Percentiles rank a stretch among this genome's conserved stretches.
Conservation (phyloP, 2,888 invertebrate species). For the Melangyna quadrimaculata region DNA sequence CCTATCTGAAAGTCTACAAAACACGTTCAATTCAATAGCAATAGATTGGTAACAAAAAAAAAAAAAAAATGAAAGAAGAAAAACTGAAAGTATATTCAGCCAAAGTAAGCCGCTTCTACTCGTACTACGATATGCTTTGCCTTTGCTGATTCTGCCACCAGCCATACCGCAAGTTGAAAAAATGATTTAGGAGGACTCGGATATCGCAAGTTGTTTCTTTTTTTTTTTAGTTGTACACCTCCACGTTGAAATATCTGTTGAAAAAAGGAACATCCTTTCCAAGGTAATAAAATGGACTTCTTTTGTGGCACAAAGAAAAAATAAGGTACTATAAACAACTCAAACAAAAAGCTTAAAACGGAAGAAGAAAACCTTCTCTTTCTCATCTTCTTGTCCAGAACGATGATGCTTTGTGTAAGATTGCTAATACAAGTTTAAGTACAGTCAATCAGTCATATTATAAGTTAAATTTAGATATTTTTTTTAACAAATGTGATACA, state of each 20-base stretch:
- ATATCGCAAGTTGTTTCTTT: constrained; percentile 37
- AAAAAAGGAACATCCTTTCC: constrained; percentile 38
- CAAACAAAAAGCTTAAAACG: constrained; percentile 13
- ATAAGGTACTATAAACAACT: constrained; percentile 17
- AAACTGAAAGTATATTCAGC: constrained; percentile 18
- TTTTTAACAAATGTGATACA: too few species aligned
- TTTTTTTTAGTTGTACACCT: constrained; percentile 14
- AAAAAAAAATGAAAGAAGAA: not conserved
- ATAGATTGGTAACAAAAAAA: not conserved
- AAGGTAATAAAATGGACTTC: constrained; percentile 56
- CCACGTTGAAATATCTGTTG: constrained; percentile 1
- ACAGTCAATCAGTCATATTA: not conserved
- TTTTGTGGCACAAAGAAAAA: constrained; percentile 39
- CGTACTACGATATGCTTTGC: constrained; percentile 18
- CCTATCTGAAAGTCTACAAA: not conserved
- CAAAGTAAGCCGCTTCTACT: constrained; percentile 43
- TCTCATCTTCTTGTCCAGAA: constrained; percentile 3
- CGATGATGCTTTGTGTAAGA: constrained; percentile 40
- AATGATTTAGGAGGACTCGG: constrained; percentile 64
- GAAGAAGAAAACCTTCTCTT: not conserved
- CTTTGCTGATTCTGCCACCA: not conserved
- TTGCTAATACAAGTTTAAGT: constrained; percentile 30
- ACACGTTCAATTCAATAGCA: constrained; percentile 14
- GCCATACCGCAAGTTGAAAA: not conserved
- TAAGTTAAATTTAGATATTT: not conserved